Base-by-base conservation (phyloP, 2,113 vertebrate genomes). In the Anseranas semipalmata region DNA sequence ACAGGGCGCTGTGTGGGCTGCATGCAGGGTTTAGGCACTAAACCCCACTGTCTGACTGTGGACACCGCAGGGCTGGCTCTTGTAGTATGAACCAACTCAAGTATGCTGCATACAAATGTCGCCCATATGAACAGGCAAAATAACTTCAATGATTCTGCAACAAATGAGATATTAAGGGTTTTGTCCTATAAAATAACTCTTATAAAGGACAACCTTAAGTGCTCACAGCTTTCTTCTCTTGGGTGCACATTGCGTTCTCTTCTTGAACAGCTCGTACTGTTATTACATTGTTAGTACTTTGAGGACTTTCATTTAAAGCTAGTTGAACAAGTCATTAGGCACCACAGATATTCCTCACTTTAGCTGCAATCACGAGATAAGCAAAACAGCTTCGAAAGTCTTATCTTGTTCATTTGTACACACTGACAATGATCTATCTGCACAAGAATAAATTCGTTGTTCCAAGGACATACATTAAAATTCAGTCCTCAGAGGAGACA, bases 331-430 rank as follows among this genome's bases (percentile, higher is more conserved):
- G 84, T 76, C 7, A 0, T 79, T 60, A 76, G 53, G 58, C 19
- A 82, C n/a, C 48, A 66, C 35, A 95, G 62, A 88, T 86, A 94
- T 48, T 43, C 48, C 79, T 93, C 56, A 53, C 68, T 79, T 92
- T 90, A 91, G 93, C 68, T 90, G 70, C 84, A 87, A 62, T 35
- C 15, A 28, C 41, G 39, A 87, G 87, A 93, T 94, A 80, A 86
- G 82, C 75, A 87, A 92, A 76, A 78, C 62, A 35, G 1, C 45
- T 90, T 96, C 92, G 84, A 41, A 90, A 85, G 68, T 41, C 60
- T 74, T 92, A 85, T 85, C 78, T 87, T 82, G 63, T 78, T 93
- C 48, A 70, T 92, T 73, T 94, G 77, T 75, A 94, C n/a, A 55
- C 43, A 52, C 20, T 65, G 74, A 96, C 58, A 96, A 66, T 9